These are phyloP conservation scores for Apistogramma diplotaenia DNA, from an alignment of 2,113 vertebrate species.

Conservation along the genomic window DNA sequence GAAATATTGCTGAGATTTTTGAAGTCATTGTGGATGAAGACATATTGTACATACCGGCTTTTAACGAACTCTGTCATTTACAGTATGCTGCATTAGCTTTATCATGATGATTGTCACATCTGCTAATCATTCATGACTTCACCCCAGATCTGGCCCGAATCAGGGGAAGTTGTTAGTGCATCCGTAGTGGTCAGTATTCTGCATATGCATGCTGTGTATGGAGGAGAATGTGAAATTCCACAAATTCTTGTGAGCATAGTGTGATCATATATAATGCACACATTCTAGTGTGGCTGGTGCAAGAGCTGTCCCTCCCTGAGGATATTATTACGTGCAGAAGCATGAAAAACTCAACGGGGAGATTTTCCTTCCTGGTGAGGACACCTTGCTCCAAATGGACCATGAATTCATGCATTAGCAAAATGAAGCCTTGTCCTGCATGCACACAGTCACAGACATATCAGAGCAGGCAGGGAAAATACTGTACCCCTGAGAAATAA, in stretches of 20 bases:
- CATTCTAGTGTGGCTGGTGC: neutral
- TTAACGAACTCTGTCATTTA: conserved; percentile 1
- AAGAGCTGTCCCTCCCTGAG: neutral
- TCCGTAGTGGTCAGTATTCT: neutral
- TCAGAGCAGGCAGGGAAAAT: neutral
- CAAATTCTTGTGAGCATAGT: neutral
- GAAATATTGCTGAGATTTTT: conserved; percentile 3
- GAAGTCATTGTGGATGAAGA: neutral
- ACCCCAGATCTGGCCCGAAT: neutral
- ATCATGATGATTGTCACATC: neutral
- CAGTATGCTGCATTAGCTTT: neutral
- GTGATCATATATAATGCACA: neutral
- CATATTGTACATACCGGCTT: neutral
- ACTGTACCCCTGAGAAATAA: neutral
- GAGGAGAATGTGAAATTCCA: neutral
- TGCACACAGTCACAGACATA: neutral
- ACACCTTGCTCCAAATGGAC: neutral
- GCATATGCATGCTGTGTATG: neutral
- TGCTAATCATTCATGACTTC: neutral
- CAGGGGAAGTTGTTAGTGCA: neutral
- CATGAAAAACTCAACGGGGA: neutral
- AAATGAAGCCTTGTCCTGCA: neutral
- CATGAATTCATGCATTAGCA: conserved; percentile 2
- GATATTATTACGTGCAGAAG: neutral
- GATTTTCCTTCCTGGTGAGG: neutral